A percentile compares a stretch with the other conserved stretches of the same genome.
Evolutionary conservation across 1,140 invertebrate genomes (phyloP).

Genomic region (Schlechtendalia chinensis): DNA sequence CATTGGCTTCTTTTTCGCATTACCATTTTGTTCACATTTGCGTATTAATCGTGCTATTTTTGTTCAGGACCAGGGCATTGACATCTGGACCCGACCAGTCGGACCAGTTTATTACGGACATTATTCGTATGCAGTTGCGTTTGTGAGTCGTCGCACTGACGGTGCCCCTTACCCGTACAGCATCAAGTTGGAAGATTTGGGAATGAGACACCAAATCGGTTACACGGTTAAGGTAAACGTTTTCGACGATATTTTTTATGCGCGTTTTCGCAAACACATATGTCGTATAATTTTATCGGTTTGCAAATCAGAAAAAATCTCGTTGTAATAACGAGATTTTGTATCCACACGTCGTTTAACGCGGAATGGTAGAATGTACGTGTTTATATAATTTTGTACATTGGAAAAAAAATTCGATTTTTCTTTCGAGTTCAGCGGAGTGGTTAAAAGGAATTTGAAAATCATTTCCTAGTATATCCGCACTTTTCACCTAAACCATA

Average conservation of each 20-base stretch:
- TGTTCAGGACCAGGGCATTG: constrained; percentile 57
- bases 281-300: no score
- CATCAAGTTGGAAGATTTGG: constrained; percentile 68
- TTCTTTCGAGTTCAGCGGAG: no score
- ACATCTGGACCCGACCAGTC: constrained; percentile 59
- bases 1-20: no score
- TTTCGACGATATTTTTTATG: background rate
- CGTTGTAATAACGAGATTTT: background rate
- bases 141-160: constrained; percentile 62
- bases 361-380: no score
- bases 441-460: no score
- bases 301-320: no score
- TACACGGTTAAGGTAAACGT: constrained; percentile 75
- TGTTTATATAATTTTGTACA: no score
- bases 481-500: no score
- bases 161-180: constrained; percentile 61
- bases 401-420: no score
- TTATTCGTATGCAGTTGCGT: constrained; percentile 60
- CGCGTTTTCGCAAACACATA: background rate
- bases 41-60: background rate
- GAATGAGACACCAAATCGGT: constrained; percentile 70
- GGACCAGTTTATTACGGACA: constrained; percentile 56
- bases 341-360: no score
- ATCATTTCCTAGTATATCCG: no score
- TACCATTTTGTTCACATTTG: background rate